phyloP scores from a whole-genome alignment of 2,888 invertebrate genomes.

The Ectemnius cavifrons region DNA sequence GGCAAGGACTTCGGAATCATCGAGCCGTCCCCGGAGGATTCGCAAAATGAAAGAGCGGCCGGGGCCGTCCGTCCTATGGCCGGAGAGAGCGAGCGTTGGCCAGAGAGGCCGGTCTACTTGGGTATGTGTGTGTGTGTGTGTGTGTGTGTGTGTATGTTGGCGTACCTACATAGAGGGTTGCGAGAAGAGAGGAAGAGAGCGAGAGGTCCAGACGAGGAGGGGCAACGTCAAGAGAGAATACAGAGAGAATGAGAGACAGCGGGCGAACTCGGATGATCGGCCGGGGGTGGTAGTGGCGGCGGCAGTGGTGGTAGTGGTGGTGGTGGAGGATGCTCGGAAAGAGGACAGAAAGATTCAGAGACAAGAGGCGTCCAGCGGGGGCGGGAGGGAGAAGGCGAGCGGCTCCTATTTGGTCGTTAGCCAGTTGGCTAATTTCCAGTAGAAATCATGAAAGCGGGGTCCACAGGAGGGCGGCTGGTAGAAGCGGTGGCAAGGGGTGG shows the following conservation, averaged over 20 bases:
- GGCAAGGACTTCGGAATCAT: constrained; percentile 41
- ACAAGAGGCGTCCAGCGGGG: constrained; percentile 37
- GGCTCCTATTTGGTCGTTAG: constrained; percentile 77
- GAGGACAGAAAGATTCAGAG: constrained; percentile 45
- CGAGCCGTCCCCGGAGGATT: constrained; percentile 42
- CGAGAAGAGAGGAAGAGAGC: background rate
- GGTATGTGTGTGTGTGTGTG: background rate
- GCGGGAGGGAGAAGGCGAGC: constrained; percentile 56
- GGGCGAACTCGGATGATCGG: constrained; percentile 11
- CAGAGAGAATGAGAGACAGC: constrained; percentile 41
- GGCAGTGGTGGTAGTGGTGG: constrained; percentile 30
- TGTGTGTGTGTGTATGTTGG: background rate
- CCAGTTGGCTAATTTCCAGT: constrained; percentile 78
- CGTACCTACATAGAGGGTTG: constrained; percentile 8
- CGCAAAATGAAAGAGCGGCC: constrained; percentile 54
- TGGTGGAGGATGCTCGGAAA: constrained; percentile 46
- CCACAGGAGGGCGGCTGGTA: constrained; percentile 62
- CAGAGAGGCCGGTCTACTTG: background rate
- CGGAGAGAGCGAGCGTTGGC: constrained; percentile 9
- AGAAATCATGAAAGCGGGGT: constrained; percentile 75
- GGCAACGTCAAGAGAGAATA: constrained; percentile 8
- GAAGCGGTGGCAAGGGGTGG: constrained; percentile 57
- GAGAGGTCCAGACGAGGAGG: background rate
- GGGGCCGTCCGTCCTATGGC: constrained; percentile 39
- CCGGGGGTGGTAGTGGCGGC: constrained; percentile 23